Evolutionary conservation across 2,888 invertebrate species (phyloP), one percentile per base, ranked within the genome.

Genomic region (Caenorhabditis auriculariae): DNA sequence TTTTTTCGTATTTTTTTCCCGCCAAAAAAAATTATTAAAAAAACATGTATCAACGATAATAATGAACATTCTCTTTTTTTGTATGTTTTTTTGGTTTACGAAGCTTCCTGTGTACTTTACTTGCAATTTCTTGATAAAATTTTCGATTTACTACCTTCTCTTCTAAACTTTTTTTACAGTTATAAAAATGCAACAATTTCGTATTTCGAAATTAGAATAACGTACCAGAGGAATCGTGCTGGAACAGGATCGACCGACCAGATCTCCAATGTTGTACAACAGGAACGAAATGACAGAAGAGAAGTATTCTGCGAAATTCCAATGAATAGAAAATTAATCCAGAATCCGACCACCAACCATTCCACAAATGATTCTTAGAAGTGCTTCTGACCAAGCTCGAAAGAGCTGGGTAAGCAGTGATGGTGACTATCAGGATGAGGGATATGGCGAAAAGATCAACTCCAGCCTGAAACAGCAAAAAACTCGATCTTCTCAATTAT

Each of bases 261-360:
- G 47, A 46, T 73, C 73, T 12, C 67, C 61, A n/a, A 57, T 35
- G 32, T 69, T 71, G 60, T 65, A 73, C 23, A 68, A 58, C 12
- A 73, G 60, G 41, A 73, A 73, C 19, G 69, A 69, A 47, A 59
- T 65, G 23, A 73, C 57, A 0, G 70, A 53, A 1, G 71, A 60
- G 62, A 73, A 73, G 39, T 71, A 73, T 2, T 57, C 72, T 72
- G 47, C 41, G 65, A 51, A 21, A 32, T n/a, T 12, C 1, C n/a
- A 29, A 29, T n/a, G 7, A 41, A 41, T 19, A 17, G 26, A 2
- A 6, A 17, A 32, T 1, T 6, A 41, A 23, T 21, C 41, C 7
- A 24, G n/a, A 2, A 27, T 19, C 15, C 3, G 7, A 29, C 24
- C 7, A 48, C 46, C 47, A 9, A 69, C 72, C 50, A 49, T 59